phyloP scores from a whole-genome alignment of 2,797 vertebrate species.

The Calcarius lapponicus region DNA sequence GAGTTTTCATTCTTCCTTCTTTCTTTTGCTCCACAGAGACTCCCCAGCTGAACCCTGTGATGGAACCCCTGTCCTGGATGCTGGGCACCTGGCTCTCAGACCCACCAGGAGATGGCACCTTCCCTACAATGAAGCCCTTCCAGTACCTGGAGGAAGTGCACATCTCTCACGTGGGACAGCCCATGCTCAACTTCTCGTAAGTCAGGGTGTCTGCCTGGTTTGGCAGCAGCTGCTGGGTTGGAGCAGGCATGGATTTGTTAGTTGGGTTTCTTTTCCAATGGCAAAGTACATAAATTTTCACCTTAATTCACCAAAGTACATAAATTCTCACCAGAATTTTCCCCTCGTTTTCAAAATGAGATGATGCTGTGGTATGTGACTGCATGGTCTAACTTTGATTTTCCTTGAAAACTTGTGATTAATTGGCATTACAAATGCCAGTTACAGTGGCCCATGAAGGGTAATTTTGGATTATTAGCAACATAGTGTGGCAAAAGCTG shows the following conservation, averaged over 20 bases:
- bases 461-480: background rate
- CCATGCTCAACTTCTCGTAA: constrained; percentile 94
- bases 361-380: background rate
- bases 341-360: too few species aligned
- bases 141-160: constrained; percentile 87
- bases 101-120: constrained; percentile 86
- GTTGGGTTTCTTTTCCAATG: background rate
- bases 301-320: background rate
- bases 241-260: background rate
- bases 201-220: background rate
- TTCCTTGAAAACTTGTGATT: background rate
- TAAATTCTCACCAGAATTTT: too few species aligned
- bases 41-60: constrained; percentile 79
- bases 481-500: background rate
- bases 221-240: background rate
- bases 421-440: background rate
- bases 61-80: constrained; percentile 90
- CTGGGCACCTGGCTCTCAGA: constrained; percentile 88
- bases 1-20: background rate
- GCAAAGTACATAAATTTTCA: background rate
- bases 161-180: constrained; percentile 92
- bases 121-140: constrained; percentile 87
- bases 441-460: background rate
- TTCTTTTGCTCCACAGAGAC: constrained; percentile 47
- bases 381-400: background rate